Conservation (phyloP, 2,888 invertebrate species). For the Apamea monoglypha region DNA sequence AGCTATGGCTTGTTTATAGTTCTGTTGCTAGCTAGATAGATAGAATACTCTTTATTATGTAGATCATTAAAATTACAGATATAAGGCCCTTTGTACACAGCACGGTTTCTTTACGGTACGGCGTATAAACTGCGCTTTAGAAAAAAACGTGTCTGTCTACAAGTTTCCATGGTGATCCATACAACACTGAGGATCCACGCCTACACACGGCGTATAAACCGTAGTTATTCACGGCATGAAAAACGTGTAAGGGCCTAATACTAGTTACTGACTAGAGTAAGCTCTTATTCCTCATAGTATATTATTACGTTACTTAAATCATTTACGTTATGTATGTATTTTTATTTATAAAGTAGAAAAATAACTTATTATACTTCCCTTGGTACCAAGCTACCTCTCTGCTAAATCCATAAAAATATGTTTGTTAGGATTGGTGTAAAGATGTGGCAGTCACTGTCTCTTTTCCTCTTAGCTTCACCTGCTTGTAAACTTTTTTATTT, state of each 20-base stretch:
- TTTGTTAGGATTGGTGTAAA: background rate
- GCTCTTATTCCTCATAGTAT: background rate
- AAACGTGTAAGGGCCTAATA: background rate
- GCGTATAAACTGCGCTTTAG: too few relatives aligned
- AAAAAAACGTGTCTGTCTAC: background rate
- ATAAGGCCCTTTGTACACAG: background rate
- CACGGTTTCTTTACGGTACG: background rate
- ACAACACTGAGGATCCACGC: background rate
- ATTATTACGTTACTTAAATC: too few relatives aligned
- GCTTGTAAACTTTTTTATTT: background rate
- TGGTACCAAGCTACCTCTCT: background rate
- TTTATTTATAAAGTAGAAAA: background rate
- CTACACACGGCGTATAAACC: background rate
- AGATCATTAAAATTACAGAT: background rate
- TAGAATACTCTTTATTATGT: background rate
- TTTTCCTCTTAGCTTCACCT: background rate
- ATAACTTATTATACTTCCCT: background rate
- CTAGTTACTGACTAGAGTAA: background rate
- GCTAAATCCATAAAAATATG: background rate
- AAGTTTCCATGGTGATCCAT: background rate
- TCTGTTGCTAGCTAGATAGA: background rate
- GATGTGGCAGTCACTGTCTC: background rate
- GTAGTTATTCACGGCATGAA: background rate
- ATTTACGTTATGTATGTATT: background rate
- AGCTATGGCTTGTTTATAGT: conserved; percentile 4